Percentiles rank a stretch among this genome's conserved stretches.
Evolutionary conservation across 2,888 invertebrate species (phyloP).

Genomic region (Schizaphis graminum): DNA sequence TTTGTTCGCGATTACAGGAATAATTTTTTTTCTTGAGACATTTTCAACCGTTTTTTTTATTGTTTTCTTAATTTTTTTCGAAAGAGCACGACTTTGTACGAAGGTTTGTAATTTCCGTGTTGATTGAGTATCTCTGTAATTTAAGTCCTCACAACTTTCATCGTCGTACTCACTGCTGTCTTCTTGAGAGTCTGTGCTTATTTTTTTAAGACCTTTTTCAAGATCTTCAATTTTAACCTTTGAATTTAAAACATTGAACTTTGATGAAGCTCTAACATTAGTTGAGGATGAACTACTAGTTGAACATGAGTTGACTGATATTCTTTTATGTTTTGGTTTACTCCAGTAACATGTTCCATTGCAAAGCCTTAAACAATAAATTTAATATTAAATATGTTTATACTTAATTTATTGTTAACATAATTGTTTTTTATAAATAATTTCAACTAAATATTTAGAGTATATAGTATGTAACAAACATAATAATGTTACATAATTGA

Average conservation of each 20-base stretch:
- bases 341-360: conserved; percentile 50
- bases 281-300: neutral
- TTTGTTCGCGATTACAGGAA: neutral
- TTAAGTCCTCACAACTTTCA: conserved; percentile 47
- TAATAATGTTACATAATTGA: neutral
- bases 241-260: neutral
- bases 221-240: neutral
- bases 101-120: neutral
- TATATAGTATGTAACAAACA: neutral
- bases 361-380: conserved; percentile 54
- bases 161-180: conserved; percentile 22
- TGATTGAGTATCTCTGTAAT: conserved; percentile 28
- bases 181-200: neutral
- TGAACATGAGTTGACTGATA: neutral
- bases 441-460: neutral
- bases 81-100: neutral
- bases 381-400: neutral
- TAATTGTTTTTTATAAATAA: neutral
- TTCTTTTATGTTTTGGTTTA: neutral
- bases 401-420: neutral
- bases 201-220: neutral
- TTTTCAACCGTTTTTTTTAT: neutral
- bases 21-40: neutral
- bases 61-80: conserved; percentile 19
- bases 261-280: neutral